Conservation (phyloP, 2,113 vertebrate genomes). For the Machaerirhynchus nigripectus region DNA sequence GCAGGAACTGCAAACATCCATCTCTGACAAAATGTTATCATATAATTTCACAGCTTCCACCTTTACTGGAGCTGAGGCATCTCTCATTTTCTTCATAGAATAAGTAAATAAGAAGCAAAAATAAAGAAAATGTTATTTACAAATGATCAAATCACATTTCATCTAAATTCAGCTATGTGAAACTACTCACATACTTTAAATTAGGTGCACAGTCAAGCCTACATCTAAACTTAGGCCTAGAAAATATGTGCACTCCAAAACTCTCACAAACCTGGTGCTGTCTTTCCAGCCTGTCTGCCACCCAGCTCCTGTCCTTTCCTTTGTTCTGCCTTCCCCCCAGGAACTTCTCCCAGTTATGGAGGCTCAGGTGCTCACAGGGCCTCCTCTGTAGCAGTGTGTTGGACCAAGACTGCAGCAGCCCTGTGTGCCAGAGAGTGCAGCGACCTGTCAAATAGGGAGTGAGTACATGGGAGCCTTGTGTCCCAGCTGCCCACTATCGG, state of each 20-base stretch:
- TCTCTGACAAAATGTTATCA: background rate
- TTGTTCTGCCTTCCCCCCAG: background rate
- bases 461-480: background rate
- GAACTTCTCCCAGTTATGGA: background rate
- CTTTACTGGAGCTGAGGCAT: background rate
- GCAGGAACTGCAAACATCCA: background rate
- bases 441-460: background rate
- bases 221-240: background rate
- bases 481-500: background rate
- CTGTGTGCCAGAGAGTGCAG: rapidly evolving
- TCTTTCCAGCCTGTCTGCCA: background rate
- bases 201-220: background rate
- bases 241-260: background rate
- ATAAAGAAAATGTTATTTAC: background rate
- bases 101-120: background rate
- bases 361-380: background rate
- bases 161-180: background rate
- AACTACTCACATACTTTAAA: background rate
- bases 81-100: background rate
- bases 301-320: background rate
- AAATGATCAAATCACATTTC: background rate
- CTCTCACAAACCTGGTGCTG: background rate
- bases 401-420: background rate
- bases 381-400: background rate
- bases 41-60: background rate